Evolutionary conservation across 2,888 invertebrate species (phyloP).

Genomic region (Itoplectis maculator): DNA sequence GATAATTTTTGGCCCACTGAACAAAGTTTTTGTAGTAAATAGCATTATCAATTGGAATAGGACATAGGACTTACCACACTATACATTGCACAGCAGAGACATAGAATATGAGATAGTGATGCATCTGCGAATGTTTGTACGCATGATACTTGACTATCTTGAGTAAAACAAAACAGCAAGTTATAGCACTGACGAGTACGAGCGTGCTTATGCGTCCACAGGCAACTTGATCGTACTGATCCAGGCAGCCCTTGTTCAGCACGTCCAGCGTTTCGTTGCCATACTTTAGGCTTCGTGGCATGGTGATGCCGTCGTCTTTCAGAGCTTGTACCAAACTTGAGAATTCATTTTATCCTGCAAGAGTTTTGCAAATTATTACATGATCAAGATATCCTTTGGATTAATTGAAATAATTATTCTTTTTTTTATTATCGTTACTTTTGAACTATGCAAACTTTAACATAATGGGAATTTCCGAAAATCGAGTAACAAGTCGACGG

Average conservation of each 20-base stretch:
- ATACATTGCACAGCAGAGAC: conserved; percentile 84
- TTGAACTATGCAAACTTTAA: no score
- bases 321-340: not conserved
- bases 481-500: no score
- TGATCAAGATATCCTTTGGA: not conserved
- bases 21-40: no score
- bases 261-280: conserved; percentile 84
- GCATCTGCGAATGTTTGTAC: conserved; percentile 84
- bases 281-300: conserved; percentile 78
- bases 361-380: not conserved
- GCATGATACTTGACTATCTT: conserved; percentile 85
- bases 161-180: conserved; percentile 79
- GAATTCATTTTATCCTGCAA: conserved; percentile 13
- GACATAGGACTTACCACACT: conserved; percentile 82
- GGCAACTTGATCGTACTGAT: conserved; percentile 83
- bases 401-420: no score
- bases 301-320: conserved; percentile 43
- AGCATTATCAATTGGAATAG: no score
- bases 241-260: conserved; percentile 84
- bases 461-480: no score
- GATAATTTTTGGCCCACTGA: no score
- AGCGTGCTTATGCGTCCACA: conserved; percentile 84
- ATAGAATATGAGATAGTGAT: conserved; percentile 86
- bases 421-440: no score
- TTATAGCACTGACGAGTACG: conserved; percentile 83